phyloP scores from a whole-genome alignment of 2,888 invertebrate genomes.

The Sceliomorpha sp. region DNA sequence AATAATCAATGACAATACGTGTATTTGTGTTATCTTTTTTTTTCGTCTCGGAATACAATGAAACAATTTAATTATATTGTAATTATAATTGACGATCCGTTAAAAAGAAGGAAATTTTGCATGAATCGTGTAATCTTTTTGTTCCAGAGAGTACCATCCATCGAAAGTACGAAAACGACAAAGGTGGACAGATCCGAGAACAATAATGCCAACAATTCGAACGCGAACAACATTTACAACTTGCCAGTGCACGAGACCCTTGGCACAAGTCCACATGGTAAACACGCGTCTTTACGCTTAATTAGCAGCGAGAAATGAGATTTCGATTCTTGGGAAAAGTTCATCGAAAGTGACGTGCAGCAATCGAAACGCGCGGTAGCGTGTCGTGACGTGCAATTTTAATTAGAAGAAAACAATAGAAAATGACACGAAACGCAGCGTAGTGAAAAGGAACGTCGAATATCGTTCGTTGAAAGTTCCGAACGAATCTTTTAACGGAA shows the following conservation, averaged over 20 bases:
- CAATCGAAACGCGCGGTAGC: no score
- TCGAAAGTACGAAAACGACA: slow-evolving; percentile 73
- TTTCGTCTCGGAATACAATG: no score
- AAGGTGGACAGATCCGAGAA: slow-evolving; percentile 75
- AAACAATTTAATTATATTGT: no score
- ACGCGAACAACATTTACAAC: slow-evolving; percentile 75
- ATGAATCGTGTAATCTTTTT: no score
- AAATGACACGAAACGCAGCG: no score
- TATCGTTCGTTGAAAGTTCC: no score
- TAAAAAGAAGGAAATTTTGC: no score
- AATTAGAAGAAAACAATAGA: background rate
- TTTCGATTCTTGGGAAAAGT: slow-evolving; percentile 5
- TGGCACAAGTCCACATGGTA: slow-evolving; percentile 68
- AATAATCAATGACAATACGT: no score
- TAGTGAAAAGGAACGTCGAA: no score
- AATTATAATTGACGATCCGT: no score
- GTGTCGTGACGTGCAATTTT: background rate
- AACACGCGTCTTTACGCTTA: slow-evolving; percentile 54
- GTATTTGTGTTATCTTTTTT: no score
- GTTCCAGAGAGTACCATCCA: slow-evolving; percentile 75
- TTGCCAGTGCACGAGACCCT: slow-evolving; percentile 73
- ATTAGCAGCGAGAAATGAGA: slow-evolving; percentile 58
- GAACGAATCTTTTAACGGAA: no score
- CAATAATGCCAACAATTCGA: slow-evolving; percentile 77
- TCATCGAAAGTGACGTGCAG: background rate